A percentile compares a stretch with the other conserved stretches of the same genome.
Evolutionary conservation across 2,888 invertebrate genomes (phyloP).

Genomic region (Tryphoninae sp.): DNA sequence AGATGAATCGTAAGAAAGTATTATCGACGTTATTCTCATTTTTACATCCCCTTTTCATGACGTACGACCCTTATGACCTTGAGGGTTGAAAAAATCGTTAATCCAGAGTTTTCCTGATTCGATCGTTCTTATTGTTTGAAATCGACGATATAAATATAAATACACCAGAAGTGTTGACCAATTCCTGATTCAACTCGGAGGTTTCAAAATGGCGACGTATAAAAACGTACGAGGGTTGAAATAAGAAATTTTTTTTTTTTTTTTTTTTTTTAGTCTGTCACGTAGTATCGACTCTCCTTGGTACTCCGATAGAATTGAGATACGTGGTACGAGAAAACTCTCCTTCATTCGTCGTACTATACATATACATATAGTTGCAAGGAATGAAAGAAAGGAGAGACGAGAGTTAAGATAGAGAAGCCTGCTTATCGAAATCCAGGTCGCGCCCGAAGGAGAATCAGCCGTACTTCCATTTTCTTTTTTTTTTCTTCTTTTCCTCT

Average conservation of each 20-base stretch:
- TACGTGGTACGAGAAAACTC: slow-evolving; percentile 48
- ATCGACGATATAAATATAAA: slow-evolving; percentile 49
- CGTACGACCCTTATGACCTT: background rate
- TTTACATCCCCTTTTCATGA: background rate
- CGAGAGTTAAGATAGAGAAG: slow-evolving; percentile 34
- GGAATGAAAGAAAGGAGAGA: background rate
- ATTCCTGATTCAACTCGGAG: slow-evolving; percentile 40
- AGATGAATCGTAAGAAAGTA: slow-evolving; percentile 1
- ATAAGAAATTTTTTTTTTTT: slow-evolving; percentile 41
- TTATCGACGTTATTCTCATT: background rate
- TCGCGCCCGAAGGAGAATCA: slow-evolving; percentile 41
- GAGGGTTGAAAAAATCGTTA: background rate
- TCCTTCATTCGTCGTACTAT: slow-evolving; percentile 6
- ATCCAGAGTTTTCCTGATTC: background rate
- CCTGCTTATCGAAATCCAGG: slow-evolving; percentile 61
- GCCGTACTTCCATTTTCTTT: slow-evolving; percentile 41
- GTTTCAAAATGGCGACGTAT: slow-evolving; percentile 9
- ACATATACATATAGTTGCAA: background rate
- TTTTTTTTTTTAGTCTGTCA: slow-evolving; percentile 44
- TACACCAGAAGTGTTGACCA: background rate
- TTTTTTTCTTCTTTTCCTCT: background rate
- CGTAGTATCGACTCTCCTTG: slow-evolving; percentile 54
- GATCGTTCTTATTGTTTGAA: slow-evolving; percentile 8
- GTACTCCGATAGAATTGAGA: slow-evolving; percentile 56
- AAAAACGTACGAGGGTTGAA: slow-evolving; percentile 11